A percentile compares a stretch with the other conserved stretches of the same genome.
Conservation (phyloP, 1,140 invertebrate genomes). For the Trissolcus basalis region DNA sequence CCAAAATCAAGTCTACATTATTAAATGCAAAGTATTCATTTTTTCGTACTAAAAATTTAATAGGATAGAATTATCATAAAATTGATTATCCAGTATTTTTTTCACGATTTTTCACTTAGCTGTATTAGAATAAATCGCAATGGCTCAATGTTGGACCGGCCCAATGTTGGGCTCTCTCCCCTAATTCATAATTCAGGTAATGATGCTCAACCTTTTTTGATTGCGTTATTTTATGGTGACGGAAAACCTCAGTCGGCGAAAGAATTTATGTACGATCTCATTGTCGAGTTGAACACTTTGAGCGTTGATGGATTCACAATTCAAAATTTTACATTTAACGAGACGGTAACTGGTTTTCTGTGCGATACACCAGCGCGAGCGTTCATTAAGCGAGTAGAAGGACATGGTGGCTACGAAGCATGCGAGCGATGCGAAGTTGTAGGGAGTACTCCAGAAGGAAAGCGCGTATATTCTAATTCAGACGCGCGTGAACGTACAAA, state of each 20-base stretch:
- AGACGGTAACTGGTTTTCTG: slow-evolving; percentile 5
- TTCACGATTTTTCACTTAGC: too few relatives aligned
- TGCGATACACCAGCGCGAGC: slow-evolving; percentile 25
- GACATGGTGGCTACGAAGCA: slow-evolving; percentile 6
- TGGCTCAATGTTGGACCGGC: too few relatives aligned
- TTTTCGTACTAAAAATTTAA: too few relatives aligned
- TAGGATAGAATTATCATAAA: too few relatives aligned
- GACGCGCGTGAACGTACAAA: slow-evolving; percentile 36
- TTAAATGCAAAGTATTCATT: too few relatives aligned
- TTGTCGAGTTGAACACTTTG: slow-evolving; percentile 28
- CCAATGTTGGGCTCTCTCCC: too few relatives aligned
- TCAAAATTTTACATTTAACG: neutral
- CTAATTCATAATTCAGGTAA: too few relatives aligned
- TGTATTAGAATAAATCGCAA: too few relatives aligned
- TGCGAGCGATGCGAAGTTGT: slow-evolving; percentile 21
- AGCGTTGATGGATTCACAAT: slow-evolving; percentile 18
- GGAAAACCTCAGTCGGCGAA: slow-evolving; percentile 20
- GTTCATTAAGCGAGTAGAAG: slow-evolving; percentile 20
- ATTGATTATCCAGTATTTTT: too few relatives aligned
- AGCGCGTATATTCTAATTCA: slow-evolving; percentile 12
- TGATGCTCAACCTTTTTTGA: too few relatives aligned
- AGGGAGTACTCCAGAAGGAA: slow-evolving; percentile 11
- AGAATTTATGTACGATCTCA: slow-evolving; percentile 35
- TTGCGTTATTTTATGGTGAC: neutral
- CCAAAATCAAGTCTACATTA: too few relatives aligned